Conservation (phyloP, 2,797 vertebrate species). For the Euphonia xanthogaster region DNA sequence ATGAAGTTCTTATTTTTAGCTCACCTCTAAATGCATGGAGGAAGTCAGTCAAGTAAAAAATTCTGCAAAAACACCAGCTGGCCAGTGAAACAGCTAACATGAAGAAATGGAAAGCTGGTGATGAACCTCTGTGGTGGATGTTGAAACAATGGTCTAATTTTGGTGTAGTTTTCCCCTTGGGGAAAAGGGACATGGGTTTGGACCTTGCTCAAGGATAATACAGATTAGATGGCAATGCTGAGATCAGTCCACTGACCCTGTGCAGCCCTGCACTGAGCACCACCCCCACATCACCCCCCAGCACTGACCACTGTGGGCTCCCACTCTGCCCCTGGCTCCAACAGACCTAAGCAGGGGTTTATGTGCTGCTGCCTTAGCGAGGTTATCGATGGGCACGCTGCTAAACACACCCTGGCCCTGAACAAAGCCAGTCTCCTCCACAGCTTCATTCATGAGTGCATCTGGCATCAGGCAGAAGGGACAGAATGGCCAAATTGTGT, state of each 20-base stretch:
- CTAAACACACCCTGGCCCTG: background rate
- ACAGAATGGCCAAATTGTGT: background rate
- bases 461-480: background rate
- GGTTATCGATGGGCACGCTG: rapidly evolving
- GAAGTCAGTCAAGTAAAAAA: conserved; percentile 26
- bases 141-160: background rate
- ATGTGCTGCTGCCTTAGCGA: background rate
- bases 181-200: background rate
- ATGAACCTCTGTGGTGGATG: background rate
- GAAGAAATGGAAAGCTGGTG: background rate
- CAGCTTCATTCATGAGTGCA: background rate
- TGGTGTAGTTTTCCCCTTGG: background rate
- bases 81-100: background rate
- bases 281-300: rapidly evolving
- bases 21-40: background rate
- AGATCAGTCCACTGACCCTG: background rate
- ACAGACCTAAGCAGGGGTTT: too few species aligned
- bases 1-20: background rate
- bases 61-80: conserved; percentile 19
- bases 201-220: background rate
- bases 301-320: background rate
- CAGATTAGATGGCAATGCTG: background rate
- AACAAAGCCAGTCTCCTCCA: background rate
- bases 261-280: background rate
- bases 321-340: background rate